Evolutionary conservation across 2,113 vertebrate species (phyloP), one percentile per base, ranked within the genome.

Genomic region (Daphoenositta chrysoptera): DNA sequence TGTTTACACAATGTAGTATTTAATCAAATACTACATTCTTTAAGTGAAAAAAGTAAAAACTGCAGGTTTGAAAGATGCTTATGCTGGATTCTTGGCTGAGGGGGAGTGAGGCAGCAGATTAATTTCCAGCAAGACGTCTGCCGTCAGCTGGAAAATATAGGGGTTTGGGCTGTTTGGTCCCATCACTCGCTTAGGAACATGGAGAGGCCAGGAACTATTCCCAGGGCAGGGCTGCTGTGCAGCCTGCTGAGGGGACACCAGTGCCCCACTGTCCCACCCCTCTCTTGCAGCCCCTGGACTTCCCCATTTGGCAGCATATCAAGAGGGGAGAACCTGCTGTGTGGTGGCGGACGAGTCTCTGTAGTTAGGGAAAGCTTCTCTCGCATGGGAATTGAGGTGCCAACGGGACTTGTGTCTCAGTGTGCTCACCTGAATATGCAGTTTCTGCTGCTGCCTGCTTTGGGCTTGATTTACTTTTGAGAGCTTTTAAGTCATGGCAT

Each of bases 1-100:
- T 93, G 92, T 92, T 95, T 96, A 57, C 53, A 35, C 45, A 76
- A 86, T 26, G 26, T 53, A 63, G 30, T 58, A 65, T 95, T 95
- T 95, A 58, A 90, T 84, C 83, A 73, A 80, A 73, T 40, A 50
- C 30, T 56, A 9, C 61, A 30, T 72, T 94, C 61, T 87, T 79
- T 18, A 75, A 33, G 66, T 68, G 15, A 60, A 87, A 81, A 78
- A 75, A 60, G n/a, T 31, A 53, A 71, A 91, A 71, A 18, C 19
- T 72, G 18, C 35, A 65, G 54, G 33, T 88, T 84, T 79, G 42
- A 37, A 90, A 83, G 78, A 83, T 78, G 68, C 44, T 95, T 93
- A 30, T 40, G 54, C 31, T 11, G 2, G 33, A 64, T 90, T 87
- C 33, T 18, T 83, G 45, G n/a, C 39, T 16, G 30, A 63, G 56